Conservation (phyloP, 2,113 vertebrate genomes). For the Gavialis gangeticus region DNA sequence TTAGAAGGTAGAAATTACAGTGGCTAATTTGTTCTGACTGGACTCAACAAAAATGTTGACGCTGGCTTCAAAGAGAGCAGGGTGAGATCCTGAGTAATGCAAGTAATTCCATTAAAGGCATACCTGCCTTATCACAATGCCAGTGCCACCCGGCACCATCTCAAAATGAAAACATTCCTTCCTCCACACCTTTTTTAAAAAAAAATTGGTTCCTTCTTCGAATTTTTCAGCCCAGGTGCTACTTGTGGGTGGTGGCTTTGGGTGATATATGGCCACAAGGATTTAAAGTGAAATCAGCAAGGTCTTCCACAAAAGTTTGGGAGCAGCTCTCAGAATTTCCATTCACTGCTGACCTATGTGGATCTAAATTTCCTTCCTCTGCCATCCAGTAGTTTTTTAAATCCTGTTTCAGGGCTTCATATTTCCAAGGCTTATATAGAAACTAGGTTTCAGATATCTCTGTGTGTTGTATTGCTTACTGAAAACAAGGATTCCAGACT, state of each 20-base stretch:
- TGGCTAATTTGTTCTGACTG: not conserved
- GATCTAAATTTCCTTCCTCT: not conserved
- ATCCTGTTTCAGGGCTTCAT: not conserved
- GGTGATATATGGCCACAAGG: slow-evolving; percentile 33
- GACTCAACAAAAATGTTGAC: not conserved
- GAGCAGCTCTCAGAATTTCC: not conserved
- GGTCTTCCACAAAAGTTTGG: slow-evolving; percentile 34
- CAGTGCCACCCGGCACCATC: not conserved
- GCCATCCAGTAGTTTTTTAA: not conserved
- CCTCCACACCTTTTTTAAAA: not conserved
- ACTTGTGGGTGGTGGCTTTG: not conserved
- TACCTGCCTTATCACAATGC: not conserved
- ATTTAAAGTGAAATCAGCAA: slow-evolving; percentile 44
- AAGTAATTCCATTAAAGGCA: not conserved
- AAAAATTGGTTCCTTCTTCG: not conserved
- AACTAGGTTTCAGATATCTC: not conserved
- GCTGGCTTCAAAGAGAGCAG: not conserved
- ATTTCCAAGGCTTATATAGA: not conserved
- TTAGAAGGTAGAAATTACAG: not conserved
- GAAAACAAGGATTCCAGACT: not conserved
- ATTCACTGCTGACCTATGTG: slow-evolving; percentile 36
- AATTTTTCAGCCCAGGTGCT: not conserved
- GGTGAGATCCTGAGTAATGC: not conserved
- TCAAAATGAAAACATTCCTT: not conserved
- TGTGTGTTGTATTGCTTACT: not conserved